Conservation (phyloP, 2,888 invertebrate species). For the Eristalis pertinax region DNA sequence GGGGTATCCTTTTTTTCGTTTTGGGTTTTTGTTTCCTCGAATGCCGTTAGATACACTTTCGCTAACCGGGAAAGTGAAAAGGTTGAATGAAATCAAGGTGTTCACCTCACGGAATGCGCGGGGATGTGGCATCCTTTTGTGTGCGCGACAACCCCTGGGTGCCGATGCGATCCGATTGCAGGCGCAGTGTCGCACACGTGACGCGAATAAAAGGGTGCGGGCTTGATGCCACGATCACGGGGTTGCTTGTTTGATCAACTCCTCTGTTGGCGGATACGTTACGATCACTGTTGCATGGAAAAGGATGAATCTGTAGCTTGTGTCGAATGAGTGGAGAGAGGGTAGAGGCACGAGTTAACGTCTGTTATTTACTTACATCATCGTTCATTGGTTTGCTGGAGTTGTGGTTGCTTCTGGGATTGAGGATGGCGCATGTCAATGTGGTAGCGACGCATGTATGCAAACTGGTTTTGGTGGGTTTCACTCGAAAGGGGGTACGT, state of each 20-base stretch:
- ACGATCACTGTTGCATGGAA: background rate
- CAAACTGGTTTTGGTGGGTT: background rate
- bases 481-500: too few relatives aligned
- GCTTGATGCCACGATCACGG: constrained; percentile 13
- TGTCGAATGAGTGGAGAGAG: background rate
- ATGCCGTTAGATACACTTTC: constrained; percentile 71
- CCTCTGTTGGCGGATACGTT: background rate
- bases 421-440: background rate
- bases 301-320: background rate
- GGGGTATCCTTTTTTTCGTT: constrained; percentile 32
- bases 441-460: background rate
- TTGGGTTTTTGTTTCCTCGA: background rate
- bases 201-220: constrained; percentile 69
- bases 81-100: background rate
- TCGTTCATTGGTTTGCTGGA: background rate
- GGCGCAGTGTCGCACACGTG: constrained; percentile 59
- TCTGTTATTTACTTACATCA: background rate
- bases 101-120: constrained; percentile 9
- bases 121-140: constrained; percentile 32
- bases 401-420: background rate
- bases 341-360: background rate
- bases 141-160: constrained; percentile 34
- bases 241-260: background rate
- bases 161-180: constrained; percentile 13
- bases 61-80: constrained; percentile 53